Conservation (phyloP, 1,140 invertebrate genomes). For the Apis laboriosa region DNA sequence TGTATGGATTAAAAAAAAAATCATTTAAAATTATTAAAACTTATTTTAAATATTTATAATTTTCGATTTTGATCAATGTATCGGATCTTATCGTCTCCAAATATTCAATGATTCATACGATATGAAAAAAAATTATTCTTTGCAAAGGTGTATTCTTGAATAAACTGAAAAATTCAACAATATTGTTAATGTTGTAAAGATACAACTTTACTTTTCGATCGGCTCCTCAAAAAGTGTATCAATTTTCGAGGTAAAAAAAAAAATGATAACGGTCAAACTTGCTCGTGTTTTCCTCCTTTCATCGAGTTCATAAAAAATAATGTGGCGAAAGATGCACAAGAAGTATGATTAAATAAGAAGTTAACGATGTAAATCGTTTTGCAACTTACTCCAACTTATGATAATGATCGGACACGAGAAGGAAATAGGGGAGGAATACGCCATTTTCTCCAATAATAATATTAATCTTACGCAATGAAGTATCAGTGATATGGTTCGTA, state of each 20-base stretch:
- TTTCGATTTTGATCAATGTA: no score
- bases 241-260: background rate
- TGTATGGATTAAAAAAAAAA: no score
- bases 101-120: no score
- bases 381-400: background rate
- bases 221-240: background rate
- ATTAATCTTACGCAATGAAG: background rate
- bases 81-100: no score
- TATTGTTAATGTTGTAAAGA: background rate
- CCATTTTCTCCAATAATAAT: background rate
- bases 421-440: background rate
- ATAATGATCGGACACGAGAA: background rate
- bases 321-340: slow-evolving; percentile 6
- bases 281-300: background rate
- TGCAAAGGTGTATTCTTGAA: background rate
- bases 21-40: no score
- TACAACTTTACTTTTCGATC: background rate
- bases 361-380: background rate
- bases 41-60: no score
- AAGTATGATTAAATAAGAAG: slow-evolving; percentile 29
- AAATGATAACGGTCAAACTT: background rate
- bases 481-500: background rate
- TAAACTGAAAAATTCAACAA: background rate
- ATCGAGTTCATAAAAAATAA: slow-evolving; percentile 16
- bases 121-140: background rate